Percentiles rank a stretch among this genome's conserved stretches.
Evolutionary conservation across 1,140 invertebrate genomes (phyloP).

Genomic region (Ips typographus): DNA sequence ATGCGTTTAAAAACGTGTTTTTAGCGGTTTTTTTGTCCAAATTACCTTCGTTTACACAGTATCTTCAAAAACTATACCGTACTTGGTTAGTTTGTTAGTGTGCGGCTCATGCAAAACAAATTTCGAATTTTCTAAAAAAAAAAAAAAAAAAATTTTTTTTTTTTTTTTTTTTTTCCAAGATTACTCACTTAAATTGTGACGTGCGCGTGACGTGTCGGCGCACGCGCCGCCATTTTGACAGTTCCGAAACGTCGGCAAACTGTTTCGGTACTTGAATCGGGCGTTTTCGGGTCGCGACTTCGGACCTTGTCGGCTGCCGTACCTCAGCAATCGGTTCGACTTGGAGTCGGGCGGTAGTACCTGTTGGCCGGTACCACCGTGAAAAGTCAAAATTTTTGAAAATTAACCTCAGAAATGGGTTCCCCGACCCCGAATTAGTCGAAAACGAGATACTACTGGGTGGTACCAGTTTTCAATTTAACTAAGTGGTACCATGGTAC

Average conservation of each 20-base stretch:
- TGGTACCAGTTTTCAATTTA: neutral
- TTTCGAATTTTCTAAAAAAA: neutral
- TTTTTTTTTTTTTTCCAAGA: neutral
- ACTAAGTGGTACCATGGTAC: neutral
- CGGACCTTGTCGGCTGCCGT: conserved; percentile 50
- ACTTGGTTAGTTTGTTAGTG: conserved; percentile 20
- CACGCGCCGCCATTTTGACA: conserved; percentile 35
- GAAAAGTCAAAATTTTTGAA: conserved; percentile 4
- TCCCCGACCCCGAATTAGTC: neutral
- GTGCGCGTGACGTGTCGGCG: conserved; percentile 54
- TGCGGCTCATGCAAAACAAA: conserved; percentile 23
- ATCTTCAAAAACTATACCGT: conserved; percentile 29
- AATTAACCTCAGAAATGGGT: neutral
- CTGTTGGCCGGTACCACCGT: too few relatives aligned
- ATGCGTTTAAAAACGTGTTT: too few relatives aligned
- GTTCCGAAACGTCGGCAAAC: conserved; percentile 44
- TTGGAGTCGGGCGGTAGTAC: conserved; percentile 53
- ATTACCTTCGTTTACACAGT: too few relatives aligned
- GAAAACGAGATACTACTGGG: neutral
- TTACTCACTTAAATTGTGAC: conserved; percentile 49
- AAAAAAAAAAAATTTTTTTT: too few relatives aligned
- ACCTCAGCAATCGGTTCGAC: conserved; percentile 50
- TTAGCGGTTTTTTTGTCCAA: too few relatives aligned
- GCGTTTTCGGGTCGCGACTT: conserved; percentile 37
- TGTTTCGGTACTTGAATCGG: conserved; percentile 46